Base-by-base conservation (phyloP, 2,113 vertebrate genomes). In the Sprattus sprattus region DNA sequence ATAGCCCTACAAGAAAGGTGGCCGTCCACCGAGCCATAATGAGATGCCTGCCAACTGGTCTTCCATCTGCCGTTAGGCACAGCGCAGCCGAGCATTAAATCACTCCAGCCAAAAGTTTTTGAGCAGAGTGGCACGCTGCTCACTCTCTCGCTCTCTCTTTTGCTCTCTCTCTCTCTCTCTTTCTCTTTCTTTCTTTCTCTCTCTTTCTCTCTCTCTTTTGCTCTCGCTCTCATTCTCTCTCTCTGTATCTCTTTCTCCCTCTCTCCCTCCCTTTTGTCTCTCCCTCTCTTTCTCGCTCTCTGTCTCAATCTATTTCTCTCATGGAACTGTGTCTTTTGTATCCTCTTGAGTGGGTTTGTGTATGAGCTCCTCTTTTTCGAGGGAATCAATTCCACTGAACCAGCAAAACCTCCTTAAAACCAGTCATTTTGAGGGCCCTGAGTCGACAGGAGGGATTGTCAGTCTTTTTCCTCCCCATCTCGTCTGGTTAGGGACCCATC, bases 1-100 rank as follows among this genome's bases (percentile, higher is more conserved):
- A 81, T 81, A 86, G 57, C 45, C 18, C 57, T 82, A 75, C 6
- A n/a, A 84, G 87, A 87, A 84, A 82, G 85, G 87, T 87, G 88
- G 87, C 89, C 87, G 89, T 86, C 84, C 82, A 84, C 81, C 81
- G 75, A 84, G 82, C 83, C 45, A 64, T 91, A 90, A 90, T 89
- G 89, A 92, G 85, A 89, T 83, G 82, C 83, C 80, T 71, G 87
- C 87, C 87, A 85, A 89, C 85, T 88, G 89, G 83, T 88, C 85
- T n/a, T 80, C 91, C 91, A 88, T 91, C 91, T 92, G 91, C 89
- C 80, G n/a, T 78, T 71, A 75, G 78, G 90, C 82, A 82, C 50
- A 54, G 82, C 39, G 89, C 88, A 85, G 82, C 78, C 83, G 89
- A 87, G 87, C 85, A 86, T 91, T 91, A 89, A 90, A 92, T 86